Base-by-base conservation (phyloP, 2,797 vertebrate genomes). In the Kryptopterus vitreolus region DNA sequence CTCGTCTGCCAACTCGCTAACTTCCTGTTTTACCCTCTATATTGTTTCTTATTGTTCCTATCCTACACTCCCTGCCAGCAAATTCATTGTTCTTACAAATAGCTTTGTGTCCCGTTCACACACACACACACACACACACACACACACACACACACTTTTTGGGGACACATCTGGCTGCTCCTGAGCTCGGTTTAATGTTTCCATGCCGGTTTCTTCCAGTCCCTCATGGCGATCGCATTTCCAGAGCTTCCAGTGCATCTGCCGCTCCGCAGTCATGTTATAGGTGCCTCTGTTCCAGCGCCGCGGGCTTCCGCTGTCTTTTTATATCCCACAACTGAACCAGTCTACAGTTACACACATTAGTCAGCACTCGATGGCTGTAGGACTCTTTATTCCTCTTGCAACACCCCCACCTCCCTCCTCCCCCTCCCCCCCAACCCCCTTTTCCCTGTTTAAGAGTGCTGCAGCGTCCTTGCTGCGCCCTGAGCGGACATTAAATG, bases 351-450 rank as follows among this genome's bases (percentile, higher is more conserved):
- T 79, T 83, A 83, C 79, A 85, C 74, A 79, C 74, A 80, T 91
- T 91, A 90, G 87, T 92, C 90, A 87, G 88, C 90, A 92, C 83
- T 76, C 82, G 75, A 52, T 18, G 74, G 69, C 59, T 22, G 5
- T 20, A 38, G 53, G 76, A 69, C 62, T 71, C 50, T 74, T 76
- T 77, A 50, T 48, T 20, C 48, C 29, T 43, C 65, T 50, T 61
- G 76, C 77, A 43, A 33, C n/a, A 46, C 31, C 16, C 8, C n/a
- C 31, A 15, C 1, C n/a, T 29, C 24, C 20, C 6, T 18, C 43
- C 15, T 2, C 22, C 1, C n/a, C 35, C 24, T 15, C 6, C n/a
- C 43, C 15, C 4, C 22, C 29, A 2, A 13, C 52, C 13, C 18
- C 24, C 65, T 29, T 35, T 7, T 13, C 8, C 9, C 1, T 8